A percentile compares a stretch with the other conserved stretches of the same genome.
Evolutionary conservation across 2,888 invertebrate genomes (phyloP).

Genomic region (Lobophora halterata): DNA sequence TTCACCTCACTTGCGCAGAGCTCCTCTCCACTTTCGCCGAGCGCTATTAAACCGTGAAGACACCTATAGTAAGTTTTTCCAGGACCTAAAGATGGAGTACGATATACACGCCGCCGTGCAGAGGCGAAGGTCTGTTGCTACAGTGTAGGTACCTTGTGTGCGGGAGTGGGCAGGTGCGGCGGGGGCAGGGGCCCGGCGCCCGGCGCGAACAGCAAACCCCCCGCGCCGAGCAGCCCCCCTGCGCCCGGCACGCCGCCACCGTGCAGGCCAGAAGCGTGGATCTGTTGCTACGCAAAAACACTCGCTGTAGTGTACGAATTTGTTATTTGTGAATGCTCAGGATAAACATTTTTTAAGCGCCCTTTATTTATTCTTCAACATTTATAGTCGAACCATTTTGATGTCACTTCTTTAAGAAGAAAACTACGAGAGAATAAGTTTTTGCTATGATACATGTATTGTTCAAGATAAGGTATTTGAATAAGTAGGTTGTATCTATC

Average conservation of each 20-base stretch:
- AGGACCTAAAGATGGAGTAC: no score
- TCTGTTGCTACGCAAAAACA: constrained; percentile 86
- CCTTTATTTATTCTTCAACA: no score
- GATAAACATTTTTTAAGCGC: no score
- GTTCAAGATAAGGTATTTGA: no score
- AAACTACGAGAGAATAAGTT: no score
- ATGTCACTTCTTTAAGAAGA: not conserved
- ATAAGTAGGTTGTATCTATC: not conserved
- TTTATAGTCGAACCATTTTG: constrained; percentile 1
- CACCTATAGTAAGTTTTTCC: no score
- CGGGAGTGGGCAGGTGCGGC: constrained; percentile 79
- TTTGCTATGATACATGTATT: no score
- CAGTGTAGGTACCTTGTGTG: constrained; percentile 59
- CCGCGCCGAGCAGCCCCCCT: constrained; percentile 72
- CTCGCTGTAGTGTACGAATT: constrained; percentile 21
- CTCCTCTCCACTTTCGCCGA: no score
- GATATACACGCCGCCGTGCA: no score
- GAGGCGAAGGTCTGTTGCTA: not conserved
- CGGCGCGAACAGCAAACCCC: constrained; percentile 70
- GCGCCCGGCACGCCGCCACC: constrained; percentile 69
- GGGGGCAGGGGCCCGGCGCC: constrained; percentile 73
- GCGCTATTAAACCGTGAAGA: no score
- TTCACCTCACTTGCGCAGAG: no score
- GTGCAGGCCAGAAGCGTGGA: constrained; percentile 89
- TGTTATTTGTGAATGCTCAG: no score